Evolutionary conservation across 2,113 vertebrate genomes (phyloP).

Genomic region (Scalopus aquaticus): DNA sequence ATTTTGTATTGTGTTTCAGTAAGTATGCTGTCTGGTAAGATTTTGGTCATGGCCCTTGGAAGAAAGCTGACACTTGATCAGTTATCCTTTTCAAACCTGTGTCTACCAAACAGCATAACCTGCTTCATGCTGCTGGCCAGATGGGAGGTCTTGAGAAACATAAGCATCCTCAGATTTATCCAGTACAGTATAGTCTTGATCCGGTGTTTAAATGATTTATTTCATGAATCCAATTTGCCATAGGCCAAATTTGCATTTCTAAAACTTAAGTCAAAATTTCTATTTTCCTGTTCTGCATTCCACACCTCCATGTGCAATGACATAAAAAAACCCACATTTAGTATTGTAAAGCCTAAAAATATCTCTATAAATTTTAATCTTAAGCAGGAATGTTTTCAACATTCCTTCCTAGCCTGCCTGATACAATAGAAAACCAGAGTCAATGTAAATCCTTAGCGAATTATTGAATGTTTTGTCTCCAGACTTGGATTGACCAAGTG

Average conservation of each 20-base stretch:
- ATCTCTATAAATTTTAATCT: neutral
- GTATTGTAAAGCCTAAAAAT: neutral
- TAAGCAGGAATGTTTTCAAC: neutral
- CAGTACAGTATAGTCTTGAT: neutral
- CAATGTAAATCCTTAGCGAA: neutral
- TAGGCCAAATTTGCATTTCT: neutral
- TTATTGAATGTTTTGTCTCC: neutral
- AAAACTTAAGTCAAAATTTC: neutral
- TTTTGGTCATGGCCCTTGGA: neutral
- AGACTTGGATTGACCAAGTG: neutral
- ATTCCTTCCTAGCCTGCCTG: neutral
- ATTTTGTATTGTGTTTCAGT: neutral
- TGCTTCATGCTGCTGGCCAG: neutral
- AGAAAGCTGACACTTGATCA: constrained; percentile 38
- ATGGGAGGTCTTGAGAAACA: neutral
- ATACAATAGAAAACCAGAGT: neutral
- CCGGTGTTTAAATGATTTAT: neutral
- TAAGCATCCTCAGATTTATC: neutral
- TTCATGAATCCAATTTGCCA: neutral
- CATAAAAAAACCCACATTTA: neutral
- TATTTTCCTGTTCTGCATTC: neutral
- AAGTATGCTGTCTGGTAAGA: neutral
- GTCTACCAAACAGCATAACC: neutral
- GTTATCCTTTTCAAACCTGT: neutral
- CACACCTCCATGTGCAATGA: fast-evolving